Evolutionary conservation across 2,797 vertebrate genomes (phyloP).

Genomic region (Macroramphosus scolopax): DNA sequence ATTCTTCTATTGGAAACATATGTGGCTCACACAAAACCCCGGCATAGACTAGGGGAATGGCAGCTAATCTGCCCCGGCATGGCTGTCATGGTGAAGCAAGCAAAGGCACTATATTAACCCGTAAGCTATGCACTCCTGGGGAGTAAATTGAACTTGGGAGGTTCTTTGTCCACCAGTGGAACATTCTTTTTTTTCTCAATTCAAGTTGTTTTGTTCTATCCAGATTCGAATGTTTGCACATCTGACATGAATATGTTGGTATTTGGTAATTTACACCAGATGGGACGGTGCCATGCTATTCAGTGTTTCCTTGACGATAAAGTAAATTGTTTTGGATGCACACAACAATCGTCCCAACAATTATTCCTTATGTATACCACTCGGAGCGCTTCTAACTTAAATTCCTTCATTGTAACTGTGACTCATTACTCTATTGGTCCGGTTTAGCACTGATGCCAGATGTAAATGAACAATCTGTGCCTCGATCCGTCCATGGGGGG

Average conservation of each 20-base stretch:
- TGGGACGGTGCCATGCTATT: slow-evolving; percentile 55
- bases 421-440: slow-evolving; percentile 45
- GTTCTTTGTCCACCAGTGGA: slow-evolving; percentile 43
- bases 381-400: slow-evolving; percentile 15
- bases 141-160: slow-evolving; percentile 53
- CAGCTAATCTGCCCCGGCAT: slow-evolving; percentile 63
- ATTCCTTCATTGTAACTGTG: slow-evolving; percentile 33
- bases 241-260: slow-evolving; percentile 60
- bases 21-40: slow-evolving; percentile 71
- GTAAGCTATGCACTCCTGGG: slow-evolving; percentile 49
- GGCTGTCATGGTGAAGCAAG: slow-evolving; percentile 55
- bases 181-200: slow-evolving; percentile 38
- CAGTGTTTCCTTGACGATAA: slow-evolving; percentile 57
- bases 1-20: slow-evolving; percentile 81
- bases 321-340: slow-evolving; percentile 57
- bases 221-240: slow-evolving; percentile 57
- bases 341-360: slow-evolving; percentile 32
- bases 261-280: slow-evolving; percentile 64
- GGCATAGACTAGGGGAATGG: slow-evolving; percentile 64
- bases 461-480: slow-evolving; percentile 41
- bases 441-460: slow-evolving; percentile 47
- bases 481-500: slow-evolving; percentile 23
- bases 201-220: slow-evolving; percentile 49
- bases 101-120: slow-evolving; percentile 52
- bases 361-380: slow-evolving; percentile 22